phyloP scores from a whole-genome alignment of 2,797 vertebrate species.

The Ctenosaura bakeri region DNA sequence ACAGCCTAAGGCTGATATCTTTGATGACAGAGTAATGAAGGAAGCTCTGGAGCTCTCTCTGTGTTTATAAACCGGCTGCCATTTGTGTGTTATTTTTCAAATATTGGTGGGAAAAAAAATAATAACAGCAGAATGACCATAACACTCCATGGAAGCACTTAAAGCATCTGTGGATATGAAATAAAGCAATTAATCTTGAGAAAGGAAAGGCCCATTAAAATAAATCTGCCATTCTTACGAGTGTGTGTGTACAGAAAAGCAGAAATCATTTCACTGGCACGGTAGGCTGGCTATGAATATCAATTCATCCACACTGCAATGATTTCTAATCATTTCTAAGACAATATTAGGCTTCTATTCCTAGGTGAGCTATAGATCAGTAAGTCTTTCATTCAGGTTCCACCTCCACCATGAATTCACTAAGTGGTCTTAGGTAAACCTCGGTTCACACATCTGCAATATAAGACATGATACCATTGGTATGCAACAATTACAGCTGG shows the following conservation, averaged over 20 bases:
- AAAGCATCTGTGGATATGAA: conserved; percentile 42
- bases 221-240: conserved; percentile 15
- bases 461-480: neutral
- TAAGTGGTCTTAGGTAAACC: no score
- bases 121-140: conserved; percentile 37
- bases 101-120: conserved; percentile 31
- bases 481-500: neutral
- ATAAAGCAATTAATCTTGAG: conserved; percentile 31
- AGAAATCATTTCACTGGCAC: conserved; percentile 5
- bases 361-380: neutral
- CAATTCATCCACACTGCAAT: conserved; percentile 8
- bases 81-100: conserved; percentile 67
- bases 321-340: neutral
- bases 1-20: conserved; percentile 82
- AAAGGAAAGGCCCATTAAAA: conserved; percentile 49
- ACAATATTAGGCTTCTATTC: neutral
- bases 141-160: conserved; percentile 45
- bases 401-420: neutral
- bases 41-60: conserved; percentile 68
- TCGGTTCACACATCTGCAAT: neutral
- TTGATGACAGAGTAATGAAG: conserved; percentile 85
- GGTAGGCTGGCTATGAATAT: conserved; percentile 22
- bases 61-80: conserved; percentile 72
- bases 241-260: conserved; percentile 4
- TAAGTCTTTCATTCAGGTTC: neutral